A percentile compares a stretch with the other conserved stretches of the same genome.
phyloP scores from a whole-genome alignment of 53 echinoderm and acorn worm species.

The Paelopatides confundens region DNA sequence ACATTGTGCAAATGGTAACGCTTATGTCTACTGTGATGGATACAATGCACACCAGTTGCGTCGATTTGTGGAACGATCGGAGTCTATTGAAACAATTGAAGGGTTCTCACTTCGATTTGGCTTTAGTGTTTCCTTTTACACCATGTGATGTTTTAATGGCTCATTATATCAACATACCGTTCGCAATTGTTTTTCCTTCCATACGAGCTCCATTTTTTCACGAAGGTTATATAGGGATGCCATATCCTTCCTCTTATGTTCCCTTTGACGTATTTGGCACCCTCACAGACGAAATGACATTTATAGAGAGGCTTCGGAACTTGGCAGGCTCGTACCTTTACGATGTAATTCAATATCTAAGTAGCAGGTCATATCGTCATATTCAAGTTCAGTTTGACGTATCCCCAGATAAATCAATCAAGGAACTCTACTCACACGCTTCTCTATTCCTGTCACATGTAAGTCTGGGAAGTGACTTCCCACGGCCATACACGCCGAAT shows the following conservation, averaged over 20 bases:
- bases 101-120: constrained; percentile 62
- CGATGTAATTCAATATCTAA: background rate
- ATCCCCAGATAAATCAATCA: background rate
- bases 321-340: background rate
- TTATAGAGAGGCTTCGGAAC: constrained; percentile 61
- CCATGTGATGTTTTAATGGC: constrained; percentile 75
- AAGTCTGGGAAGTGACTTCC: constrained; percentile 14
- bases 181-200: constrained; percentile 61
- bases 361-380: background rate
- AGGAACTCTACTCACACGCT: constrained; percentile 23
- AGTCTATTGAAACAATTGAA: constrained; percentile 42
- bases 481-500: constrained; percentile 51
- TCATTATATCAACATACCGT: constrained; percentile 61
- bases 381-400: constrained; percentile 15
- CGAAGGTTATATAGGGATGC: constrained; percentile 68
- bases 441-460: constrained; percentile 38
- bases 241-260: constrained; percentile 70
- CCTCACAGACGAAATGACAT: constrained; percentile 64
- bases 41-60: constrained; percentile 17
- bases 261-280: constrained; percentile 51
- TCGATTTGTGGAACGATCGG: constrained; percentile 13
- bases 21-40: background rate
- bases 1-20: background rate
- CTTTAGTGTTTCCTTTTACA: constrained; percentile 60
- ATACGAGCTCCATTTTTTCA: constrained; percentile 39